Base-by-base conservation (phyloP, 2,113 vertebrate species). In the Propithecus coquereli region DNA sequence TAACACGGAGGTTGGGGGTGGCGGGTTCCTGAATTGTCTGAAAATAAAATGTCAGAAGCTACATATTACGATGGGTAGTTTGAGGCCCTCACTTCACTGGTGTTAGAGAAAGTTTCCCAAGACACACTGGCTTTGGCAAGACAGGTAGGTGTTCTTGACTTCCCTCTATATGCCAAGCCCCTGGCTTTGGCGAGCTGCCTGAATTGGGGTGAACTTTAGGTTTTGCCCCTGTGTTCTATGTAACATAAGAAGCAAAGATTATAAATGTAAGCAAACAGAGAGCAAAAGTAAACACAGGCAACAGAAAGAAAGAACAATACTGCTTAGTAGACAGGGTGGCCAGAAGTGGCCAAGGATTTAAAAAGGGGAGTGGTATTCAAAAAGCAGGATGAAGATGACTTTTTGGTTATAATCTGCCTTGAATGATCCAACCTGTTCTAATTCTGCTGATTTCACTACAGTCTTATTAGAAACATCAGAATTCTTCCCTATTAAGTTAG, bases 241-340 rank as follows among this genome's bases (percentile, higher is more conserved):
- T 94, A 97, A 98, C 87, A 54, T 74, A 96, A 97, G 97, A 97
- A 95, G 91, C 76, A 73, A 94, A 96, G 96, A 97, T 97, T 96
- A 95, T 88, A 94, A 97, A 92, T 97, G 92, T 95, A 96, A 97
- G 97, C 95, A 97, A 92, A 95, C 61, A 93, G 77, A 87, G 50
- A 95, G 79, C 74, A 81, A 97, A 95, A 97, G 96, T 34, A 95
- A 97, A 97, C 94, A 97, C 0, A 6, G 74, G 76, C 34, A 65
- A 18, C 66, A 87, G 85, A 74, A 66, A 76, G 77, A 8, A 88
- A 94, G 85, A 57, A 65, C 12, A 54, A 32, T 34, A 6, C 34
- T 32, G 34, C 45, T 61, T 25, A 59, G 70, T 0, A 80, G 59
- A 68, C 7, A 34, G 11, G 80, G 65, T 34, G 40, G 87, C 37